phyloP scores from a whole-genome alignment of 2,113 vertebrate genomes.

The Psammodynastes pulverulentus region DNA sequence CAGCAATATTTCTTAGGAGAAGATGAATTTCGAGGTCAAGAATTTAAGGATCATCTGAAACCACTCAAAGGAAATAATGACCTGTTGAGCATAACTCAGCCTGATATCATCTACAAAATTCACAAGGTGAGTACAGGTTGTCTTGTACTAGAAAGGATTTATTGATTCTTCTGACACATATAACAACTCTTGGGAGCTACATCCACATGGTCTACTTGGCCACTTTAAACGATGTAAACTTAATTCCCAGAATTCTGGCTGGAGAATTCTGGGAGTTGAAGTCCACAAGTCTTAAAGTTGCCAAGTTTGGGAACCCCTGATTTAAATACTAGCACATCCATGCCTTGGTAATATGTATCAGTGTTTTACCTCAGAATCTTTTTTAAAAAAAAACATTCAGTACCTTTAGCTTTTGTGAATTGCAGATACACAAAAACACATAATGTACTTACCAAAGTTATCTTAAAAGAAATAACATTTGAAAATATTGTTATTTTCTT shows the following conservation, averaged over 20 bases:
- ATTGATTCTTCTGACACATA: neutral
- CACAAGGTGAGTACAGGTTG: slow-evolving; percentile 80
- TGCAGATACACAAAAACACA: neutral
- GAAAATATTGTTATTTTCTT: neutral
- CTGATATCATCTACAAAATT: slow-evolving; percentile 83
- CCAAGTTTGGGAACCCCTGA: neutral
- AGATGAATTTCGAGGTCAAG: slow-evolving; percentile 82
- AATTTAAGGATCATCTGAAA: slow-evolving; percentile 83
- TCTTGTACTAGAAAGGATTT: neutral
- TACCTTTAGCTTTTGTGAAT: neutral
- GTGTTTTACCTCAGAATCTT: neutral
- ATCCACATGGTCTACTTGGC: neutral
- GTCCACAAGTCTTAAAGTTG: neutral
- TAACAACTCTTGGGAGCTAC: neutral
- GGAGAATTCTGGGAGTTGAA: neutral
- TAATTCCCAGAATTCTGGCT: neutral
- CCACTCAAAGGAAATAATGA: slow-evolving; percentile 94
- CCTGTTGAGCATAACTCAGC: slow-evolving; percentile 88
- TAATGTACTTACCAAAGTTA: neutral
- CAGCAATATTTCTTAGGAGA: slow-evolving; percentile 80
- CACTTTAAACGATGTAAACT: neutral
- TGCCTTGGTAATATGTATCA: neutral
- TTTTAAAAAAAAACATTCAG: neutral
- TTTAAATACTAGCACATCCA: neutral
- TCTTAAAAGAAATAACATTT: neutral